Conservation (phyloP, 2,797 vertebrate genomes). For the Melanotaenia nigrans region DNA sequence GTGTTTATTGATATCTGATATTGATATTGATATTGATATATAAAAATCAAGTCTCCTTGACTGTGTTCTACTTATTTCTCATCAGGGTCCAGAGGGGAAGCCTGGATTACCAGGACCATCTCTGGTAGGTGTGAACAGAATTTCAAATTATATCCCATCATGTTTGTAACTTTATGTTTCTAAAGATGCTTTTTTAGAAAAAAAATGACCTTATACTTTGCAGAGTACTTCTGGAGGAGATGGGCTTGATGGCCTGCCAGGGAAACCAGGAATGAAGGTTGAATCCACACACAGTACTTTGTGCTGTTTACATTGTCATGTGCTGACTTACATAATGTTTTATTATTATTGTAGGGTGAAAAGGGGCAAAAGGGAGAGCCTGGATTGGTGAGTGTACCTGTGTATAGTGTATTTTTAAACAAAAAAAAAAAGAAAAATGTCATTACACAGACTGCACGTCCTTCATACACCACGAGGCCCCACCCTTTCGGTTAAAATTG, state of each 20-base stretch:
- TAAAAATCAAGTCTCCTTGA: background rate
- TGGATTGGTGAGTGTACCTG: constrained; percentile 72
- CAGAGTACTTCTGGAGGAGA: constrained; percentile 75
- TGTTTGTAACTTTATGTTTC: background rate
- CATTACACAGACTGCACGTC: background rate
- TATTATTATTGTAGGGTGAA: constrained; percentile 75
- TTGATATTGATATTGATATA: no score
- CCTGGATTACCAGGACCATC: constrained; percentile 79
- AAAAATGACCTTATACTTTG: background rate
- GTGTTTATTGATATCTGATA: background rate
- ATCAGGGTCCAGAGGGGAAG: constrained; percentile 84
- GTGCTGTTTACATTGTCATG: background rate
- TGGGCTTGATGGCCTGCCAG: constrained; percentile 71
- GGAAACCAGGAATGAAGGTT: constrained; percentile 81
- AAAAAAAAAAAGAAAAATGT: background rate
- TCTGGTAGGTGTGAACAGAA: constrained; percentile 63
- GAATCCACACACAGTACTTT: constrained; percentile 14
- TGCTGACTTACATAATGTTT: constrained; percentile 25
- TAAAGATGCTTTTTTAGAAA: background rate
- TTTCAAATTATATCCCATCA: background rate
- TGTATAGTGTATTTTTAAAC: background rate
- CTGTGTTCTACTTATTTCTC: background rate
- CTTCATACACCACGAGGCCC: no score
- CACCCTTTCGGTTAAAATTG: no score
- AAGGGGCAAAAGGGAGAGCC: constrained; percentile 78